A percentile compares a stretch with the other conserved stretches of the same genome.
Evolutionary conservation across 2,113 vertebrate genomes (phyloP).

Genomic region (Heteronetta atricapilla): DNA sequence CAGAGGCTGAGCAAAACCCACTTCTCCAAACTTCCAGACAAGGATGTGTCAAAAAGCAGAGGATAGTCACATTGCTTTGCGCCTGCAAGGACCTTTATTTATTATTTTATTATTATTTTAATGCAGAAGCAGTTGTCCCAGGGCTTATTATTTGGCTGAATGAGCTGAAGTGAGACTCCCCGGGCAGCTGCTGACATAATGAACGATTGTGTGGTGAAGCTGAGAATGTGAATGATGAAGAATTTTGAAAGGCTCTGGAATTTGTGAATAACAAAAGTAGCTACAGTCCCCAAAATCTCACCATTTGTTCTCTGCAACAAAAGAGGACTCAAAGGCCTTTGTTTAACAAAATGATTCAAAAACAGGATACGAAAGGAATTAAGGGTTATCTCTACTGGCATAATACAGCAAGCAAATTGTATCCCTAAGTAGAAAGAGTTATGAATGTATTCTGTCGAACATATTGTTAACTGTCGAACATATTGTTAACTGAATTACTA

Average conservation of each 20-base stretch:
- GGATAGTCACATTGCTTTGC: neutral
- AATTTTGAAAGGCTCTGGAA: conserved; percentile 81
- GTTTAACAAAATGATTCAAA: conserved; percentile 81
- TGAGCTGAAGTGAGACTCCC: conserved; percentile 79
- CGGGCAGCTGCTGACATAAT: conserved; percentile 88
- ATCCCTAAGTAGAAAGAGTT: conserved; percentile 62
- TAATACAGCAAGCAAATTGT: conserved; percentile 66
- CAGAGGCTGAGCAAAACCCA: conserved; percentile 5
- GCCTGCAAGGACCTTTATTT: conserved; percentile 15
- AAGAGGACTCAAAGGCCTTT: conserved; percentile 77
- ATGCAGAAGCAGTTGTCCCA: conserved; percentile 74
- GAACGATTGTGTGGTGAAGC: conserved; percentile 88
- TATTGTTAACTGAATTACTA: conserved; percentile 68
- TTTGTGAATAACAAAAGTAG: conserved; percentile 78
- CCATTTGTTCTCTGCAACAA: conserved; percentile 79
- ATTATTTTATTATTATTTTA: conserved; percentile 74
- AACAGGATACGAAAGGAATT: conserved; percentile 75
- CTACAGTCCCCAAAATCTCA: conserved; percentile 76
- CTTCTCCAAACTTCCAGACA: conserved; percentile 9
- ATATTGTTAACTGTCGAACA: conserved; percentile 53
- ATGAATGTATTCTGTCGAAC: conserved; percentile 54
- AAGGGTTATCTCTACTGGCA: conserved; percentile 74
- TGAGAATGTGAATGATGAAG: conserved; percentile 80
- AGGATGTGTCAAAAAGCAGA: conserved; percentile 41
- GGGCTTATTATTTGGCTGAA: conserved; percentile 88